phyloP scores from a whole-genome alignment of 2,797 vertebrate species.

The Catostomus latipinnis region DNA sequence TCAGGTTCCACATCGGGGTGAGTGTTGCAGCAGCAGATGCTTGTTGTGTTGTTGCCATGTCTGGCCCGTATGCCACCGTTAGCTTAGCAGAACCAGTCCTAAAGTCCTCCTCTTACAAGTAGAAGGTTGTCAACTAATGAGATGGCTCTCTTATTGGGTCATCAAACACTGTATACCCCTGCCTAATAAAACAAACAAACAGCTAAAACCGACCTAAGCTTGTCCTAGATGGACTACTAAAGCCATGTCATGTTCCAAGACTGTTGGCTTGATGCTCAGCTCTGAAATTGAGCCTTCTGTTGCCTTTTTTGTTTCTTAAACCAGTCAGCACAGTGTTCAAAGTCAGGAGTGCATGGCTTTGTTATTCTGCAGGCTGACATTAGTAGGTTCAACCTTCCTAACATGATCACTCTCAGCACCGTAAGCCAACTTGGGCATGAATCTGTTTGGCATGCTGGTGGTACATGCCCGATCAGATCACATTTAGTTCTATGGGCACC shows the following conservation, averaged over 20 bases:
- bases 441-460: conserved; percentile 13
- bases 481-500: conserved; percentile 21
- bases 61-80: conserved; percentile 30
- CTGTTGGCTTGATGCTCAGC: not conserved
- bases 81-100: conserved; percentile 27
- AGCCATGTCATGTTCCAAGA: not conserved
- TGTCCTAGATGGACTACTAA: no score
- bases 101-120: not conserved
- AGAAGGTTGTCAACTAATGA: not conserved
- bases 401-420: conserved; percentile 1
- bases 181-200: no score
- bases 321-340: not conserved
- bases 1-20: conserved; percentile 94
- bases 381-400: not conserved
- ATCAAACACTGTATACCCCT: not conserved
- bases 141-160: not conserved
- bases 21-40: conserved; percentile 61
- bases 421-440: conserved; percentile 9
- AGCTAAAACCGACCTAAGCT: no score
- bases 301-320: no score
- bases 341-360: not conserved
- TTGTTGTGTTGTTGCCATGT: conserved; percentile 20
- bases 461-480: not conserved
- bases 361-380: not conserved
- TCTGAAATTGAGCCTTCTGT: not conserved